Base-by-base conservation (phyloP, 2,797 vertebrate genomes). In the Muscicapa comitata region DNA sequence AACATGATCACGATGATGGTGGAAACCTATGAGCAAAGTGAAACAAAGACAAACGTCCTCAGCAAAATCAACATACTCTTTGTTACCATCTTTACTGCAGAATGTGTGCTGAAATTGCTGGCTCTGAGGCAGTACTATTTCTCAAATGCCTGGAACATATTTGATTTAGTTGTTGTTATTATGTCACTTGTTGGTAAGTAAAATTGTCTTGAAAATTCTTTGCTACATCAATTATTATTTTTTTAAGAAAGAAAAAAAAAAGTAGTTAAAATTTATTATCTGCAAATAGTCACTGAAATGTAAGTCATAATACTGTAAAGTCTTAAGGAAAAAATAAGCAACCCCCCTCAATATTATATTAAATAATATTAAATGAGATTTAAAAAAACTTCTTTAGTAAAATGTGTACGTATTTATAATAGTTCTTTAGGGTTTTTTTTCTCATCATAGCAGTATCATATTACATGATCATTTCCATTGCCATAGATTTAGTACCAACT, bases 1-100 rank as follows among this genome's bases (percentile, higher is more conserved):
- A 98, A 98, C 48, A 98, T 98, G 98, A 7, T 98, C 81, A 94
- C 96, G 3, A 98, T 98, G 98, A 98, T 98, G 98, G 98, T 98
- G 86, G 98, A 98, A 91, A 97, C 98, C 0, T 70, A 98, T 4
- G 86, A 96, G 0, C 98, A 98, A 94, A 97, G 94, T 47, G 31
- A 58, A 5, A 65, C 19, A 0, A 98, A 98, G 95, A 88, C 92
- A 1, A 65, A 63, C 1, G 1, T 98, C 67, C 97, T 98, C 7
- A 81, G 75, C 86, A 97, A 89, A 85, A 98, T 98, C 95, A 98
- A 98, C 42, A 94, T 95, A 45, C 68, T 98, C 90, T 98, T 98
- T 0, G 96, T 98, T 81, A 72, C 96, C 2, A 40, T 98, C 92
- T 98, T 98, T 88, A 97, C 97, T 2, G 70, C 82, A 10, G 98